phyloP scores from a whole-genome alignment of 2,888 invertebrate species.

The Brenthis daphne region DNA sequence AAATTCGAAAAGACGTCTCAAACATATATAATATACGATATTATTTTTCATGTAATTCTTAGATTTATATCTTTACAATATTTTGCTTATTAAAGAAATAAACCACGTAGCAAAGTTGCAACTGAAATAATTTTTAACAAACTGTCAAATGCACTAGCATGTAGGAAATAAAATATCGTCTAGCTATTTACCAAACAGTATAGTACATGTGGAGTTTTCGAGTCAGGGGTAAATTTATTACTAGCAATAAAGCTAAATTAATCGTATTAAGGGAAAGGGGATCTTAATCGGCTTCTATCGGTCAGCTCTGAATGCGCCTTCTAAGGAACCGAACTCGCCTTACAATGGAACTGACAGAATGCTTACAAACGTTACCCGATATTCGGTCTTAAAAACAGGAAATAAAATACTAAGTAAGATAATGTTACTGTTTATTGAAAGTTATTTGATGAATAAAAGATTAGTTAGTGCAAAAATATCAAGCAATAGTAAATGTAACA shows the following conservation, averaged over 20 bases:
- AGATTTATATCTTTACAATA: no score
- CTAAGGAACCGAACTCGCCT: constrained; percentile 53
- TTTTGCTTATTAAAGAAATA: background rate
- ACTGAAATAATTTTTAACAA: constrained; percentile 4
- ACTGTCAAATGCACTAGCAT: constrained; percentile 1
- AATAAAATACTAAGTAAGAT: no score
- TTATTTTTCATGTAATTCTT: no score
- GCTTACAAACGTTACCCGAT: background rate
- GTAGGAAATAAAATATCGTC: constrained; percentile 8
- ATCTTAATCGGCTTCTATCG: constrained; percentile 60
- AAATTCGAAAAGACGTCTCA: no score
- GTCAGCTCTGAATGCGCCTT: constrained; percentile 50
- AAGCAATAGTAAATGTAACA: no score
- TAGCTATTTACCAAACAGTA: constrained; percentile 21
- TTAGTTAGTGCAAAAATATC: no score
- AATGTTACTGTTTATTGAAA: no score
- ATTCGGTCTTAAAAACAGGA: background rate
- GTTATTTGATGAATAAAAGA: no score
- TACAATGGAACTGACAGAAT: constrained; percentile 41
- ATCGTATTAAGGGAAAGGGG: constrained; percentile 60
- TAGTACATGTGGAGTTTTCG: constrained; percentile 26
- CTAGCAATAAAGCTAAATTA: constrained; percentile 73
- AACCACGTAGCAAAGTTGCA: constrained; percentile 1
- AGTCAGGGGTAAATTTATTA: constrained; percentile 63
- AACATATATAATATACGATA: no score